Conservation (phyloP, 2,113 vertebrate species). For the Cnemophilus loriae region DNA sequence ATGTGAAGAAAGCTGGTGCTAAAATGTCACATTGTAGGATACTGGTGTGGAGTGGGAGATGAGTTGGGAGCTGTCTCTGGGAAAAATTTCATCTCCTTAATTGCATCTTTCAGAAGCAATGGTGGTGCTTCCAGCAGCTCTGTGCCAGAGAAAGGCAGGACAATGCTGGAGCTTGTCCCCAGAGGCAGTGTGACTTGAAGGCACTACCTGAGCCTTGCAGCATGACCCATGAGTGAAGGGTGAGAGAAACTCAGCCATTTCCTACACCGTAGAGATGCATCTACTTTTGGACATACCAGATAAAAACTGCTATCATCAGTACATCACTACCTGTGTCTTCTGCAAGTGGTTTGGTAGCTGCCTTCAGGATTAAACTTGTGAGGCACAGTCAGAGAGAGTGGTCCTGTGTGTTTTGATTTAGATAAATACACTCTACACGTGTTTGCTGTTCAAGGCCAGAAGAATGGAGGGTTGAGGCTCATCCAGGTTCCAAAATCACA, state of each 20-base stretch:
- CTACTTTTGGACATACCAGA: neutral
- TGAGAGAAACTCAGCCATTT: neutral
- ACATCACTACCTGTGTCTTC: neutral
- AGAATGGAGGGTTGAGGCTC: neutral
- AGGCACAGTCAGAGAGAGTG: neutral
- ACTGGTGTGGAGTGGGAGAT: neutral
- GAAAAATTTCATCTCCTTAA: neutral
- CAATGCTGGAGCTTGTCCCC: neutral
- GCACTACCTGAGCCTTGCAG: neutral
- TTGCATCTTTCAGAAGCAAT: neutral
- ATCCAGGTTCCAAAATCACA: neutral
- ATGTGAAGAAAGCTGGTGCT: neutral
- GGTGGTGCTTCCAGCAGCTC: neutral
- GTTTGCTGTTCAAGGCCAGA: neutral
- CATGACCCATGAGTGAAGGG: rapidly evolving
- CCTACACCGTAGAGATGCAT: neutral
- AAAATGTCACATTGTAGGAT: neutral
- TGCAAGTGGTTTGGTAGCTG: neutral
- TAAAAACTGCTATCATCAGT: neutral
- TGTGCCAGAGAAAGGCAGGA: neutral
- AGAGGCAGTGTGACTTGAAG: neutral
- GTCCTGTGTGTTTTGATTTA: neutral
- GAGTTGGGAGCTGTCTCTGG: neutral
- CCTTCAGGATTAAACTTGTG: neutral
- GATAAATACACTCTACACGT: rapidly evolving